A percentile compares a stretch with the other conserved stretches of the same genome.
phyloP scores from a whole-genome alignment of 2,113 vertebrate species.

The Tichodroma muraria region DNA sequence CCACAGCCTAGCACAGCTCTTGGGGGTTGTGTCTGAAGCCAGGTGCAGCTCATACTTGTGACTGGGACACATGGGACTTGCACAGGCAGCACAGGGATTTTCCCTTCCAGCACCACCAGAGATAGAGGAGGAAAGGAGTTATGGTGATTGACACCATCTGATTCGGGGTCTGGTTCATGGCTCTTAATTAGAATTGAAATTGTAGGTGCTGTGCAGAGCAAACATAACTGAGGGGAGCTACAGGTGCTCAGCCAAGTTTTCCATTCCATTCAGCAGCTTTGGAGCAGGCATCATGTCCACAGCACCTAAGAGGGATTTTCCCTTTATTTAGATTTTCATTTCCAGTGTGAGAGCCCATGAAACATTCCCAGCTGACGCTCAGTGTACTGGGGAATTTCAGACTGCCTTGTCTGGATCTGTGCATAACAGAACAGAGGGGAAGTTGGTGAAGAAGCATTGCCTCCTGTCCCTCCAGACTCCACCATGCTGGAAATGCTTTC shows the following conservation, averaged over 20 bases:
- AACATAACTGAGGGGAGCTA: background rate
- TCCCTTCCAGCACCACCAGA: background rate
- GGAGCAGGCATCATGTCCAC: background rate
- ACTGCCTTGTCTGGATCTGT: background rate
- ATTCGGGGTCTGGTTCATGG: background rate
- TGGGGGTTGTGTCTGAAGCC: background rate
- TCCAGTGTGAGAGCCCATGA: background rate
- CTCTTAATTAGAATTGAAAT: background rate
- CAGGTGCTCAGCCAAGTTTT: background rate
- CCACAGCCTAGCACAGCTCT: background rate
- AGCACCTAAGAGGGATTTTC: background rate
- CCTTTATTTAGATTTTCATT: background rate
- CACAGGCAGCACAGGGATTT: background rate
- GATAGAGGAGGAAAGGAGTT: background rate
- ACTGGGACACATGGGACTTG: background rate
- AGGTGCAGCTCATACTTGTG: background rate
- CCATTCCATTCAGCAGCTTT: background rate
- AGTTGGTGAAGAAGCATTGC: background rate
- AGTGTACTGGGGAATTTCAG: background rate
- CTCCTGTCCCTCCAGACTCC: background rate
- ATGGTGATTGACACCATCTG: fast-evolving
- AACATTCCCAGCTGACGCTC: background rate
- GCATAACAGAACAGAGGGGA: background rate
- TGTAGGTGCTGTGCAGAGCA: background rate
- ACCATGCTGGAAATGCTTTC: background rate